These are phyloP conservation scores for Conopomorpha cramerella DNA, from an alignment of 1,140 invertebrate genomes.

Conservation along the genomic window DNA sequence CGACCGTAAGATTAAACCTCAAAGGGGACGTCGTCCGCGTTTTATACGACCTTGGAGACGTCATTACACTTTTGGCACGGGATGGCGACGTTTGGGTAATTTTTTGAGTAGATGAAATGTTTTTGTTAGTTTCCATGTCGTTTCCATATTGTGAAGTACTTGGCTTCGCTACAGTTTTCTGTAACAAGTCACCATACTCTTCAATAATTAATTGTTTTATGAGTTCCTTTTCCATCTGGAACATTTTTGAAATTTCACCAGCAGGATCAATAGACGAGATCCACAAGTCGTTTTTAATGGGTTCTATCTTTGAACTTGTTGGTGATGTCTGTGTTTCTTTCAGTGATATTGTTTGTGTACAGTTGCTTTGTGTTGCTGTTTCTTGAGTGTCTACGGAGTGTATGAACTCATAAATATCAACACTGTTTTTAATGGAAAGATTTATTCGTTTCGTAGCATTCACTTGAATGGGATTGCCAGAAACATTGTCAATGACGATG, in stretches of 20 bases:
- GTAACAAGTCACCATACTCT: slow-evolving; percentile 37
- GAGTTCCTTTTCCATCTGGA: slow-evolving; percentile 43
- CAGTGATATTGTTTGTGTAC: slow-evolving; percentile 21
- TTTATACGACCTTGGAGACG: slow-evolving; percentile 42
- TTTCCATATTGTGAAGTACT: slow-evolving; percentile 24
- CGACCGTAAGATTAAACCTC: slow-evolving; percentile 16
- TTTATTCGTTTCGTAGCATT: slow-evolving; percentile 25
- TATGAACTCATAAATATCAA: slow-evolving; percentile 50
- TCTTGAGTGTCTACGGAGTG: slow-evolving; percentile 46
- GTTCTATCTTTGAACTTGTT: slow-evolving; percentile 21
- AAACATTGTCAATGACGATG: no score
- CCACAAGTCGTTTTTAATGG: slow-evolving; percentile 41
- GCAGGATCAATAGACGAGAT: slow-evolving; percentile 24
- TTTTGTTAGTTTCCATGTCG: slow-evolving; percentile 13
- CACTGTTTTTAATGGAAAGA: slow-evolving; percentile 37
- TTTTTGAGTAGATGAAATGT: slow-evolving; percentile 27
- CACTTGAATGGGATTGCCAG: no score
- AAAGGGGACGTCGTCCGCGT: slow-evolving; percentile 48
- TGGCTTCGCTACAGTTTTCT: slow-evolving; percentile 33
- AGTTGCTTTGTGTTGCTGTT: slow-evolving; percentile 37
- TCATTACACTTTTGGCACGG: slow-evolving; percentile 43
- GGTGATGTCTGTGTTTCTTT: slow-evolving; percentile 55
- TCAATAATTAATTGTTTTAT: slow-evolving; percentile 46
- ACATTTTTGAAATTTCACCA: slow-evolving; percentile 29
- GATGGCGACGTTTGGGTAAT: slow-evolving; percentile 52